Evolutionary conservation across 2,797 vertebrate genomes (phyloP), one percentile per base, ranked within the genome.

Genomic region (Sus cebifrons): DNA sequence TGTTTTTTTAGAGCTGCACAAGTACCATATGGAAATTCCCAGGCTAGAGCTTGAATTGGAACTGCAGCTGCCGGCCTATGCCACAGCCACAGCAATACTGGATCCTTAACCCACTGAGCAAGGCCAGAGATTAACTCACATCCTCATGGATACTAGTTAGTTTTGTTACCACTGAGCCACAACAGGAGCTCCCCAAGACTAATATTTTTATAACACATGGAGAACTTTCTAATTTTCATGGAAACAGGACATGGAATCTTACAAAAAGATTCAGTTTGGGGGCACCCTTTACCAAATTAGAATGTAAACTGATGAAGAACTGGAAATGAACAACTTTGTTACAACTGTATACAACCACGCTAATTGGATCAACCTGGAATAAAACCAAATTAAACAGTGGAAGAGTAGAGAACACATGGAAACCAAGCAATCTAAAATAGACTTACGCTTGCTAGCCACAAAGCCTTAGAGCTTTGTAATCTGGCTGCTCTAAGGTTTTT

Each of bases 221-320:
- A 65, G 86, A 77, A 86, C 16, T 16, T 86, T 70, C 3, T 13
- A 68, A 68, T 12, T 67, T 94, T 82, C 54, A 86, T 65, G 60
- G 44, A 89, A 94, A 75, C 0, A 44, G 29, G 44, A 88, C 16
- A 73, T 62, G 14, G 18, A 21, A 87, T 78, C 91, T 77, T 70
- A 91, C 64, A 20, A 65, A 67, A 86, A 89, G 58, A 89, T 17
- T 86, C 4, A 25, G 56, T 23, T 70, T 88, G 44, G 56, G 52
- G 74, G 54, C 21, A 86, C 29, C 82, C 36, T 14, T 23, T 77
- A 81, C 21, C 13, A 94, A 85, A 95, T n/a, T 4, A 85, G 54
- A 93, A 93, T 18, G 20, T 25, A 79, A 91, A 93, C 1, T 75
- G 40, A 95, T 56, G 36, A 93, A 73, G 54, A 87, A 70, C 8